phyloP scores from a whole-genome alignment of 1,140 invertebrate genomes.

The Drosophila novamexicana region DNA sequence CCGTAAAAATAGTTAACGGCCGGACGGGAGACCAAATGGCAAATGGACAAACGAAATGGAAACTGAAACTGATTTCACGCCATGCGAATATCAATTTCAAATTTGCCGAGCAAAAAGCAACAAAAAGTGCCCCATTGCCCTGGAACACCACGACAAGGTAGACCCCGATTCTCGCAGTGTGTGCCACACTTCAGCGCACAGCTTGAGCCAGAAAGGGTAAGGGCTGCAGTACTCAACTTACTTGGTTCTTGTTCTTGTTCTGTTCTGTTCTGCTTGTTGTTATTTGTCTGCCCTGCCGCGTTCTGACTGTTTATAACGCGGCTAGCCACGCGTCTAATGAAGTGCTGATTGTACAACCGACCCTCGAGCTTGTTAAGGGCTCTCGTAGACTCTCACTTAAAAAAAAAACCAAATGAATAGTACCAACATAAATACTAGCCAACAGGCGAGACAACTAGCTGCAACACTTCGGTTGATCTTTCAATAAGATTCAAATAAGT shows the following conservation, averaged over 20 bases:
- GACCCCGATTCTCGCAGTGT: constrained; percentile 7
- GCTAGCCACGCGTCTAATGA: constrained; percentile 76
- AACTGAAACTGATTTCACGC: constrained; percentile 76
- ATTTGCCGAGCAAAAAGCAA: constrained; percentile 64
- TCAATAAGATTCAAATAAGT: constrained; percentile 65
- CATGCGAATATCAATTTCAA: constrained; percentile 83
- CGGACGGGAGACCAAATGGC: constrained; percentile 36
- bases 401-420: constrained; percentile 28
- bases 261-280: constrained; percentile 6
- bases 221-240: constrained; percentile 10
- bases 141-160: constrained; percentile 17
- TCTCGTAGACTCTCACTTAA: constrained; percentile 26
- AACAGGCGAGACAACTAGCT: constrained; percentile 23
- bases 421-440: constrained; percentile 12
- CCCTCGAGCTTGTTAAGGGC: constrained; percentile 45
- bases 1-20: constrained; percentile 59
- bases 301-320: constrained; percentile 33
- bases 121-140: constrained; percentile 24
- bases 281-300: constrained; percentile 29
- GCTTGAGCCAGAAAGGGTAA: constrained; percentile 22
- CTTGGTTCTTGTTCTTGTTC: constrained; percentile 7
- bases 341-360: constrained; percentile 56
- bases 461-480: constrained; percentile 77
- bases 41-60: constrained; percentile 59
- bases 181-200: constrained; percentile 33